Conservation (phyloP, 2,113 vertebrate species). For the Donacobius atricapilla region DNA sequence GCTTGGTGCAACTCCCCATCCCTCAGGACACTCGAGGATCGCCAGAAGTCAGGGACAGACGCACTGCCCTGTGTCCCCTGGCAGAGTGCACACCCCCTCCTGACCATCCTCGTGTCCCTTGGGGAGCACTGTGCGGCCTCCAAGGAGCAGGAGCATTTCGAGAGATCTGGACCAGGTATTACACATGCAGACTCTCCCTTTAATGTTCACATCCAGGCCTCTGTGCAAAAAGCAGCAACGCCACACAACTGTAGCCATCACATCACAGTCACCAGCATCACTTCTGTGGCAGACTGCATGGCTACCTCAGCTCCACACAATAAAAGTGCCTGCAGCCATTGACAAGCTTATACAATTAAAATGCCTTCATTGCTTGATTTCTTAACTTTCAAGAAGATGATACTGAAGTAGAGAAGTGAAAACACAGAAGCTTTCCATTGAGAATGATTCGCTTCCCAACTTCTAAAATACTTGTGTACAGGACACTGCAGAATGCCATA, state of each 20-base stretch:
- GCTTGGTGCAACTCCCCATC: not conserved
- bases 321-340: not conserved
- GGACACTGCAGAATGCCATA: not conserved
- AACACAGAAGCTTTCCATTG: not conserved
- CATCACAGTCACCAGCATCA: not conserved
- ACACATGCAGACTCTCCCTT: not conserved
- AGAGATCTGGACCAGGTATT: not conserved
- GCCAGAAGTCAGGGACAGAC: not conserved
- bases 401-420: not conserved
- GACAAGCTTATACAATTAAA: not conserved
- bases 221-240: not conserved
- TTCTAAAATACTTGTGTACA: not conserved
- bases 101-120: fast-evolving
- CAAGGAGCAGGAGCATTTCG: not conserved
- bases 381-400: not conserved
- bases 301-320: not conserved
- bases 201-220: not conserved
- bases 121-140: not conserved
- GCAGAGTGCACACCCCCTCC: not conserved
- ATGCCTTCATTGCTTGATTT: not conserved
- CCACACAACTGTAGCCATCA: not conserved
- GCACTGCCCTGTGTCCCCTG: not conserved
- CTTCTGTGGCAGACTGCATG: not conserved
- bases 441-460: not conserved
- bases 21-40: not conserved